phyloP scores from a whole-genome alignment of 64 coral and sea anemone species.

The Acropora yongei region DNA sequence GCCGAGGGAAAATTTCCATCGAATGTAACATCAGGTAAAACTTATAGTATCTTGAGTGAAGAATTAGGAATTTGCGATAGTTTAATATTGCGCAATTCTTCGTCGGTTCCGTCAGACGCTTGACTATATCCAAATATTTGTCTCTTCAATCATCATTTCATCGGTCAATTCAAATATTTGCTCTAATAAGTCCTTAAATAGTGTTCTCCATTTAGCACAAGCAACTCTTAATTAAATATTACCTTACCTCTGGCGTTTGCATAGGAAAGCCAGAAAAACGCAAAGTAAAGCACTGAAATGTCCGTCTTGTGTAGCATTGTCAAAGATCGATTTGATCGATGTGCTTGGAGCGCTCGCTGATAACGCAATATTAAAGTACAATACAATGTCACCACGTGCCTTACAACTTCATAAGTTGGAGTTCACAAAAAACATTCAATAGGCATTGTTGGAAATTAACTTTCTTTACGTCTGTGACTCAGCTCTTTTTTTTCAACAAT shows the following conservation, averaged over 20 bases:
- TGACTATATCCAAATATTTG: not conserved
- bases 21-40: too few species aligned
- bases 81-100: not conserved
- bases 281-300: not conserved
- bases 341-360: too few species aligned
- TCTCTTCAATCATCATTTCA: not conserved
- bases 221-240: not conserved
- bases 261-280: not conserved
- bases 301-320: not conserved
- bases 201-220: not conserved
- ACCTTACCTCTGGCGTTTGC: slow-evolving; percentile 2
- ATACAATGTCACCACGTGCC: not conserved
- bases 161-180: slow-evolving; percentile 17
- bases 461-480: not conserved
- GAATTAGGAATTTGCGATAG: not conserved
- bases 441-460: not conserved
- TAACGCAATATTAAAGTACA: too few species aligned
- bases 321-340: too few species aligned
- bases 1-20: too few species aligned
- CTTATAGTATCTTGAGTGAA: too few species aligned
- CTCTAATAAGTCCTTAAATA: not conserved
- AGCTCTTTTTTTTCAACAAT: not conserved
- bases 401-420: not conserved
- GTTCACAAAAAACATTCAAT: too few species aligned
- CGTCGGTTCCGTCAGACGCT: not conserved